Conservation (phyloP, 2,113 vertebrate species). For the Sinosuthora webbiana region DNA sequence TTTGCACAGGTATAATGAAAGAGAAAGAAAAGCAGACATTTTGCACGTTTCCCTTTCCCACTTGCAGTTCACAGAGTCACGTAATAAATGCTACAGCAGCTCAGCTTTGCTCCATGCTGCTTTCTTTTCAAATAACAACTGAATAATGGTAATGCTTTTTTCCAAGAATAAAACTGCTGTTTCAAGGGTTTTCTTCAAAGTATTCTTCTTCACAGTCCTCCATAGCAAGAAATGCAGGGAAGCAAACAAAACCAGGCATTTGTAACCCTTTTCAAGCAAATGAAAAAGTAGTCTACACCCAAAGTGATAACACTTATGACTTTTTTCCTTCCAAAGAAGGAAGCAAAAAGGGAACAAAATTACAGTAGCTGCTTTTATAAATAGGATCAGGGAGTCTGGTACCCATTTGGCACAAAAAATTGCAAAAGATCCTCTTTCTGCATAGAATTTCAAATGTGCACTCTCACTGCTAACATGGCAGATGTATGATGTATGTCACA, state of each 20-base stretch:
- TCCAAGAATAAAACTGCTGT: background rate
- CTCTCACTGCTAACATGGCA: background rate
- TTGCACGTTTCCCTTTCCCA: background rate
- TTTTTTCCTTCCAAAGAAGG: background rate
- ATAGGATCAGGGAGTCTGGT: background rate
- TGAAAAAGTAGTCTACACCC: background rate
- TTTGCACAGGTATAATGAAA: background rate
- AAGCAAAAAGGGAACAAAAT: background rate
- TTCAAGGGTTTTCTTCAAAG: background rate
- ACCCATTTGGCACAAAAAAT: background rate
- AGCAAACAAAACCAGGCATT: background rate
- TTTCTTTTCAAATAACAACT: background rate
- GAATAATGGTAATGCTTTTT: background rate
- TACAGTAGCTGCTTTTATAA: background rate
- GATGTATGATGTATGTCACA: background rate
- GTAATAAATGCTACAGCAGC: background rate
- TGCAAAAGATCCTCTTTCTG: background rate
- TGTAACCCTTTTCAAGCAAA: background rate
- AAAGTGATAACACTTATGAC: background rate
- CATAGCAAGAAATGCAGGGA: background rate
- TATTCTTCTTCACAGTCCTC: background rate
- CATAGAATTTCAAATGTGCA: background rate
- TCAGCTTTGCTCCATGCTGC: background rate
- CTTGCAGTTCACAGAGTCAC: background rate
- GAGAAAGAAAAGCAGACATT: background rate